These are phyloP conservation scores for Catostylus mosaicus DNA, from an alignment of 30 jellyfish, hydroid and myxozoan genomes.

Conservation along the genomic window DNA sequence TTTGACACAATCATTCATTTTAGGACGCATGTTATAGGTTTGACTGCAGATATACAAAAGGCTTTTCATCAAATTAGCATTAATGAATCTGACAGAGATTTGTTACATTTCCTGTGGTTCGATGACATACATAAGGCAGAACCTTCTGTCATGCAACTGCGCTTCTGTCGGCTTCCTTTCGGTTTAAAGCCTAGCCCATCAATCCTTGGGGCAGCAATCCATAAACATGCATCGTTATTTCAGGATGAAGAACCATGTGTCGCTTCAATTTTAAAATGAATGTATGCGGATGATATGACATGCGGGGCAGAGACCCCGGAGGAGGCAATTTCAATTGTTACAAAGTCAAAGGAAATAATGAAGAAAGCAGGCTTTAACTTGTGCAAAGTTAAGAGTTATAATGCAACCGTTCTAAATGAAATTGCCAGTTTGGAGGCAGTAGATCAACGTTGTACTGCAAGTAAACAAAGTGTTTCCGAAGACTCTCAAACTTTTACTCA, in stretches of 20 bases:
- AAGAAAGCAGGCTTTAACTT: background rate
- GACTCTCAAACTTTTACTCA: background rate
- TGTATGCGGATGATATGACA: no score
- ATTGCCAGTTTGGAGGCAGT: background rate
- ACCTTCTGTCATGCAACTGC: no score
- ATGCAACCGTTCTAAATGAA: background rate
- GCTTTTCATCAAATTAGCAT: background rate
- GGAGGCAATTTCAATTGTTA: background rate
- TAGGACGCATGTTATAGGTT: constrained; percentile 6
- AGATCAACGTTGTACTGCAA: background rate
- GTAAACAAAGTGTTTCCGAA: background rate
- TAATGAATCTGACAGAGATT: constrained; percentile 10
- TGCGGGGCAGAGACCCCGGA: background rate
- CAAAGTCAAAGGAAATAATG: background rate
- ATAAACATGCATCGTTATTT: background rate
- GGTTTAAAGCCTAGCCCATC: background rate
- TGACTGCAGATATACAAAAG: background rate
- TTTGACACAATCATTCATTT: constrained; percentile 11
- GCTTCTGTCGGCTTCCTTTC: no score
- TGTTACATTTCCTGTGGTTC: background rate
- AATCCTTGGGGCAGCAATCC: background rate
- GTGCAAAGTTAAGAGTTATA: background rate
- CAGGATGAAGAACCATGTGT: no score
- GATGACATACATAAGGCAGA: constrained; percentile 7
- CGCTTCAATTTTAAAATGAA: no score